phyloP scores from a whole-genome alignment of 37 sponge, comb jelly and placozoan genomes.

The Cliona cf. orientalis region DNA sequence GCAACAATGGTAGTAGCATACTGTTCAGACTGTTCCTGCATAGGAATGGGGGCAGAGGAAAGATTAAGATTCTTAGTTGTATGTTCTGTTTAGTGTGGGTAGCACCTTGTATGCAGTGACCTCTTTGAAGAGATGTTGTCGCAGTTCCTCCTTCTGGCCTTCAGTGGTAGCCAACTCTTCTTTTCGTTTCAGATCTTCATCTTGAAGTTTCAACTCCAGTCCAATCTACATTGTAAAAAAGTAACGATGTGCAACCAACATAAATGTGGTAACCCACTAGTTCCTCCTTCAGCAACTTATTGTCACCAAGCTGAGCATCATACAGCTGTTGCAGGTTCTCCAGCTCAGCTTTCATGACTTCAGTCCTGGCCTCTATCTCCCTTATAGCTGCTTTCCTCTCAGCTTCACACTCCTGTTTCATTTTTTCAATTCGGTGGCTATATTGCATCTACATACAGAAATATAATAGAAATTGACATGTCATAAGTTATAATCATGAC shows the following conservation, averaged over 20 bases:
- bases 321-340: not conserved
- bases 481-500: not conserved
- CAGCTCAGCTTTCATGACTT: not conserved
- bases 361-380: not conserved
- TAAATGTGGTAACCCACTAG: not conserved
- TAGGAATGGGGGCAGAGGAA: not conserved
- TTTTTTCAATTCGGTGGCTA: not conserved
- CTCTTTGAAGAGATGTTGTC: not conserved
- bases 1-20: conserved; percentile 80
- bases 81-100: not conserved
- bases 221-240: not conserved
- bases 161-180: conserved; percentile 1
- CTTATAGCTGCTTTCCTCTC: conserved; percentile 21
- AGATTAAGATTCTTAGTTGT: not conserved
- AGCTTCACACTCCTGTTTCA: conserved; percentile 18
- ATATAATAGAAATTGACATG: not conserved
- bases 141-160: not conserved
- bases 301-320: too few species aligned
- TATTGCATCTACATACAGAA: not conserved
- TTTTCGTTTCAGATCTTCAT: conserved; percentile 3
- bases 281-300: too few species aligned
- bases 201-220: not conserved
- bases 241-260: not conserved
- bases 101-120: conserved; percentile 17
- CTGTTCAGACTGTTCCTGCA: conserved; percentile 65